Evolutionary conservation across 2,113 vertebrate species (phyloP).

Genomic region (Amia ocellicauda): DNA sequence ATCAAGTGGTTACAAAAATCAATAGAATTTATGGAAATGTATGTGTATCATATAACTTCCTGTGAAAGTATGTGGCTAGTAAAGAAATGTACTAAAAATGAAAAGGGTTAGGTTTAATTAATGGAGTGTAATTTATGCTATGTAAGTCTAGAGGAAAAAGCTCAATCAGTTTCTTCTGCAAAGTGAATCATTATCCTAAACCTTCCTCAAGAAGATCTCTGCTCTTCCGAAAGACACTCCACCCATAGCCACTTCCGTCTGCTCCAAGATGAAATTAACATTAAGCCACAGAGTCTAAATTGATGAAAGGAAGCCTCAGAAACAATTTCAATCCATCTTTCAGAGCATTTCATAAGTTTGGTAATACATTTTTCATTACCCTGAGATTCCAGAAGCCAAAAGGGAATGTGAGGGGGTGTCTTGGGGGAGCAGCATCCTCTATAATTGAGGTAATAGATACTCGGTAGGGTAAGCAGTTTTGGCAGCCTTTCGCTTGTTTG

Average conservation of each 20-base stretch:
- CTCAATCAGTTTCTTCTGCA: slow-evolving; percentile 66
- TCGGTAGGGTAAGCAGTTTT: slow-evolving; percentile 1
- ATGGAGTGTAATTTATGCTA: slow-evolving; percentile 64
- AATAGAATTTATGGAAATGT: slow-evolving; percentile 68
- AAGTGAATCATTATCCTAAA: slow-evolving; percentile 36
- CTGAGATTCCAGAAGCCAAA: slow-evolving; percentile 38
- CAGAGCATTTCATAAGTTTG: slow-evolving; percentile 32
- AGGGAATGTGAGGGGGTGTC: slow-evolving; percentile 46
- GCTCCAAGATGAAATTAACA: slow-evolving; percentile 29
- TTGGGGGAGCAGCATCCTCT: slow-evolving; percentile 33
- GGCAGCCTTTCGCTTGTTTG: slow-evolving; percentile 6
- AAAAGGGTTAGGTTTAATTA: slow-evolving; percentile 62
- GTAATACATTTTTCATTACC: slow-evolving; percentile 42
- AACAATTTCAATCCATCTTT: slow-evolving; percentile 35
- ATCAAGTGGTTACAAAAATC: slow-evolving; percentile 59
- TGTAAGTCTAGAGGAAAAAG: slow-evolving; percentile 64
- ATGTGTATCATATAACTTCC: slow-evolving; percentile 65
- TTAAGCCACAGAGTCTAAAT: slow-evolving; percentile 26
- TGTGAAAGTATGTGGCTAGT: slow-evolving; percentile 37
- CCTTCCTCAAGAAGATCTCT: neutral
- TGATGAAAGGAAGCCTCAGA: slow-evolving; percentile 38
- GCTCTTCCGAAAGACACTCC: slow-evolving; percentile 9
- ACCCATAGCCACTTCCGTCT: neutral
- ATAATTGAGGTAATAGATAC: slow-evolving; percentile 16
- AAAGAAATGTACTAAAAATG: slow-evolving; percentile 56